Evolutionary conservation across 2,888 invertebrate genomes (phyloP), one percentile per base, ranked within the genome.

Genomic region (Hydraecia micacea): DNA sequence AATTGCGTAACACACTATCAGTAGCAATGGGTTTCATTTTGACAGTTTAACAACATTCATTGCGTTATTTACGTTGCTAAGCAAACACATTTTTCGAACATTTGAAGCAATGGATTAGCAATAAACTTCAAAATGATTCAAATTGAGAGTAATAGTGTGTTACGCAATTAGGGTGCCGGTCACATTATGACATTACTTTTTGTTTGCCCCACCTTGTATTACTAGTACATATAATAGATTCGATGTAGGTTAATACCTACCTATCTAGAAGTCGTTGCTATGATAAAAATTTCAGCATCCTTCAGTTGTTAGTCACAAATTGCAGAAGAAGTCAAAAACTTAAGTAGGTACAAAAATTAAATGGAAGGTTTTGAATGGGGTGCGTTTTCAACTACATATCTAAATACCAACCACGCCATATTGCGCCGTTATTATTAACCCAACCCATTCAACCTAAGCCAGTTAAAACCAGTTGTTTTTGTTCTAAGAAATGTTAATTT

Each of bases 401-500:
- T 18, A 15, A 74, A 36, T 74, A 46, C 25, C 36, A 52, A 55
- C 13, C 5, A 36, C 52, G 52, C 28, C 13, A 2, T 36, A 36
- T 21, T 36, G 18, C 42, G n/a, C 62, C 2, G n/a, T 60, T 67
- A 70, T 70, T 82, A 66, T 25, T 0, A 62, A 75, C 80, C 65
- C 72, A 73, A 80, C 75, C 74, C 28, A 63, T 72, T 79, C 36
- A 52, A 70, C 28, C 1, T 32, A 74, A 68, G 13, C 49, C 9
- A 46, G 52, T 15, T 18, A 21, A 79, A 71, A 63, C 62, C 39
- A 63, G 28, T 62, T 21, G 32, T 71, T 83, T 83, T 67, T 67
- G 69, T 70, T 84, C 13, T 15, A 18, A 60, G 46, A 63, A 79
- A 72, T 81, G 25, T 75, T 63, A 66, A 86, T 75, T 77, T 75